phyloP scores from a whole-genome alignment of 2,888 invertebrate genomes.

The Nomada ferruginata region DNA sequence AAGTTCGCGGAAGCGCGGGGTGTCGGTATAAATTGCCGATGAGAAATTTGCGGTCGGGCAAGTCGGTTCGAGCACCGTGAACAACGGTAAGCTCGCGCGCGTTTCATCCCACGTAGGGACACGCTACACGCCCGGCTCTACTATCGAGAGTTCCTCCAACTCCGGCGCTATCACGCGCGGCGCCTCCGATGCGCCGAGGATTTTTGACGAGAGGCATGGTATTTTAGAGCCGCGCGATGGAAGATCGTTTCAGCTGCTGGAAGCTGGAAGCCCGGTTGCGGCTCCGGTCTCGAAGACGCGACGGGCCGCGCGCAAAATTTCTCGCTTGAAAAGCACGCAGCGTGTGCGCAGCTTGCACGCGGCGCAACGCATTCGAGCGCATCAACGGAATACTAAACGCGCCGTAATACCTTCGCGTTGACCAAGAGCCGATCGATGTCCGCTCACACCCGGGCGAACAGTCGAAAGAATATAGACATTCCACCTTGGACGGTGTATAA shows the following conservation, averaged over 20 bases:
- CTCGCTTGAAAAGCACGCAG: slow-evolving; percentile 44
- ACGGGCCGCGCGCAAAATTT: slow-evolving; percentile 43
- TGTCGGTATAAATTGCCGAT: neutral
- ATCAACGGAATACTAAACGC: slow-evolving; percentile 49
- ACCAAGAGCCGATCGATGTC: slow-evolving; percentile 39
- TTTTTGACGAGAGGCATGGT: too few relatives aligned
- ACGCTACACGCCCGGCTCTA: slow-evolving; percentile 7
- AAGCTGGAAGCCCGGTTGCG: neutral
- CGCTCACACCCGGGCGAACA: slow-evolving; percentile 32
- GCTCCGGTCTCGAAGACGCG: too few relatives aligned
- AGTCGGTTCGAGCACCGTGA: slow-evolving; percentile 1
- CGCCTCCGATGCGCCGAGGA: neutral
- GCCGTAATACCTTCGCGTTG: slow-evolving; percentile 26
- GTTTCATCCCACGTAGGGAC: slow-evolving; percentile 20
- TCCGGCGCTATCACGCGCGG: neutral
- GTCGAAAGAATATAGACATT: slow-evolving; percentile 54
- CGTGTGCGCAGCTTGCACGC: slow-evolving; percentile 32
- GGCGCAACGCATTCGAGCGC: slow-evolving; percentile 37
- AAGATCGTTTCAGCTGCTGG: neutral
- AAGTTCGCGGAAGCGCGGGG: too few relatives aligned
- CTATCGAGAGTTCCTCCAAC: slow-evolving; percentile 39
- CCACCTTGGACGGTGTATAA: slow-evolving; percentile 38
- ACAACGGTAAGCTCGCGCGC: slow-evolving; percentile 16
- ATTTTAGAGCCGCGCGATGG: neutral
- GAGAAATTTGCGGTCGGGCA: slow-evolving; percentile 3